Base-by-base conservation (phyloP, 2,888 invertebrate genomes). In the Tryphoninae sp. region DNA sequence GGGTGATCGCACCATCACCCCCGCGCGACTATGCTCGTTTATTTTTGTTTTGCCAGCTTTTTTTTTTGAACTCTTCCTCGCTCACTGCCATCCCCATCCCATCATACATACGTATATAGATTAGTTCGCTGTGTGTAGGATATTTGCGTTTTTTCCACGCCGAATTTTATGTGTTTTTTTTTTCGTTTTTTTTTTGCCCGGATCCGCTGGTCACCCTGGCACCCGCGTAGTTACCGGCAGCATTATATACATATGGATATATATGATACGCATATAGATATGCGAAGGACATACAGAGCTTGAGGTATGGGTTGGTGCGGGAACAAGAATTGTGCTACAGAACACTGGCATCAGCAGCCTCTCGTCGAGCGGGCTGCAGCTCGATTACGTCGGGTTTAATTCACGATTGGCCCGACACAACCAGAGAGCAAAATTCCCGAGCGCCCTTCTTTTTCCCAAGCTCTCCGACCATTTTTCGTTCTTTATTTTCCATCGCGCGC, bases 341-440 rank as follows among this genome's bases (percentile, higher is more conserved):
- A 71, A 65, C 69, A 65, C 65, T 7, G 7, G 13, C 59, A 42
- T 55, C 26, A 40, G 49, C 73, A 73, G 62, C 58, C 69, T 51
- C 58, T 26, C 55, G 51, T 59, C 55, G 62, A 69, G 58, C 81
- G 69, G 42, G 51, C 68, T 26, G n/a, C 76, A 77, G 83, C 65
- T 82, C 81, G 81, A 83, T 81, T 78, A 80, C 78, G 64, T 76
- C 78, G 80, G 61, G 67, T 84, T 84, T 81, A 83, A 84, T 84
- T 82, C 80, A 77, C 78, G 78, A 81, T 81, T 78, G 69, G 74
- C 69, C 78, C 69, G 69, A 74, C 58, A 77, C 80, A 78, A 53
- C 78, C 71, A 40, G 65, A 59, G 62, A 64, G 68, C 62, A 55
- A 16, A 74, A 64, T 65, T 71, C 62, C n/a, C 59, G 22, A 58